These are phyloP conservation scores for Cheilosia pagana DNA, from an alignment of 2,888 invertebrate genomes.

Conservation along the genomic window DNA sequence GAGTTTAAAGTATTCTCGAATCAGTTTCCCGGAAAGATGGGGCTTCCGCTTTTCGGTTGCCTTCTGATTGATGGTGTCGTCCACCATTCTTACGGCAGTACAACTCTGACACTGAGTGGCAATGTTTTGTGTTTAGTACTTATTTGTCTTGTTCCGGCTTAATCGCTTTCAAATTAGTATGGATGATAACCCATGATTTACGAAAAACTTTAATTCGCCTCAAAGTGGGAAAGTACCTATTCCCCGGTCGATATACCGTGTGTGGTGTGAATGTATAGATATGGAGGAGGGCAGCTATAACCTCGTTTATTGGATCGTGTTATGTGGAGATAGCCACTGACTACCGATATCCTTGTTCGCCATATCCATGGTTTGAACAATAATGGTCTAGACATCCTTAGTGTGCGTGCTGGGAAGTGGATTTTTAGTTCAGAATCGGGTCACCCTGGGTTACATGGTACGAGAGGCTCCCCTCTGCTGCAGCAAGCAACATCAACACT, in stretches of 20 bases:
- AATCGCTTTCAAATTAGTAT: conserved; percentile 65
- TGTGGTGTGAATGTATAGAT: neutral
- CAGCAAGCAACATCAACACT: conserved; percentile 11
- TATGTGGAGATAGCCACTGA: conserved; percentile 9
- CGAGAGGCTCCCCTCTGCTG: conserved; percentile 14
- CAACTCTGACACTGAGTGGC: conserved; percentile 17
- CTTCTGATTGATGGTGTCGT: conserved; percentile 12
- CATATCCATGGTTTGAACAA: conserved; percentile 35
- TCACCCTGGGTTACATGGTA: conserved; percentile 41
- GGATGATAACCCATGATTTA: conserved; percentile 59
- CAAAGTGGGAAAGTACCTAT: conserved; percentile 52
- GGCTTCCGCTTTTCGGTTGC: neutral
- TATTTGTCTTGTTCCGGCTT: conserved; percentile 19
- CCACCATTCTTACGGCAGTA: conserved; percentile 25
- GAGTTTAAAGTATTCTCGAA: conserved; percentile 78
- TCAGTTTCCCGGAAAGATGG: conserved; percentile 73
- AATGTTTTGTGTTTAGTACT: neutral
- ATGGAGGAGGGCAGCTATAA: conserved; percentile 9
- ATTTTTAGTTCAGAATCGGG: conserved; percentile 52
- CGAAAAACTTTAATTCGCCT: conserved; percentile 44
- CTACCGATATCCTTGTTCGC: conserved; percentile 37
- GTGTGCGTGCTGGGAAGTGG: conserved; percentile 41
- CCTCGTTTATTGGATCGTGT: conserved; percentile 32
- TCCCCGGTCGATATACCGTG: conserved; percentile 7
- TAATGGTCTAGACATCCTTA: conserved; percentile 45